Conservation (phyloP, 2,888 invertebrate genomes). For the Tribolium freemani region DNA sequence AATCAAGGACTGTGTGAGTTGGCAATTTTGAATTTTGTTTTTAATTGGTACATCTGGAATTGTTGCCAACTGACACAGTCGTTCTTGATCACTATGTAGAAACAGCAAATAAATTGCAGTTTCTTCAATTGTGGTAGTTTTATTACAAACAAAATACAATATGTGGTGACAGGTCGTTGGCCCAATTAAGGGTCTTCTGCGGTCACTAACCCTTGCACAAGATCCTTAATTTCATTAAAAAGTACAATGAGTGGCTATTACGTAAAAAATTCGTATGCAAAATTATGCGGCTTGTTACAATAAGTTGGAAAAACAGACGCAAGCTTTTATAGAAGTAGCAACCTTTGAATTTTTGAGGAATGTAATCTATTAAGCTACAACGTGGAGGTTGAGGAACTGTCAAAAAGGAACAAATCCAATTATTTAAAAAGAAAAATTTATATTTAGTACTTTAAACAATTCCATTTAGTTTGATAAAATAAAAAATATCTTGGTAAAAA, state of each 20-base stretch:
- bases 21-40: too few relatives aligned
- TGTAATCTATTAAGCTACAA: conserved; percentile 24
- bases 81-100: too few relatives aligned
- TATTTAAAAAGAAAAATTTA: conserved; percentile 29
- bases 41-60: too few relatives aligned
- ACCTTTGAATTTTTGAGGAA: conserved; percentile 42
- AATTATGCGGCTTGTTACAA: conserved; percentile 4
- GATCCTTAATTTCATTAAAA: conserved; percentile 20
- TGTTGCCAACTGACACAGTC: too few relatives aligned
- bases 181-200: conserved; percentile 21
- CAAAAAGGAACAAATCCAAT: conserved; percentile 33
- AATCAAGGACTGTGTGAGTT: too few relatives aligned
- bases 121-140: conserved; percentile 11
- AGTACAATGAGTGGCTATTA: conserved; percentile 26
- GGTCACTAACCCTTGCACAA: conserved; percentile 16
- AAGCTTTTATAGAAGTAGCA: conserved; percentile 53
- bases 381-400: conserved; percentile 19
- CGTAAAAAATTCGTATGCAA: conserved; percentile 20
- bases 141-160: conserved; percentile 27
- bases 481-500: conserved; percentile 19
- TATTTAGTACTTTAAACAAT: conserved; percentile 27
- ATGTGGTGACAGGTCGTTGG: conserved; percentile 10
- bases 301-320: conserved; percentile 7
- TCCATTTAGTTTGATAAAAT: conserved; percentile 31
- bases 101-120: background rate